Evolutionary conservation across 2,113 vertebrate species (phyloP).

Genomic region (Periophthalmus modestus): DNA sequence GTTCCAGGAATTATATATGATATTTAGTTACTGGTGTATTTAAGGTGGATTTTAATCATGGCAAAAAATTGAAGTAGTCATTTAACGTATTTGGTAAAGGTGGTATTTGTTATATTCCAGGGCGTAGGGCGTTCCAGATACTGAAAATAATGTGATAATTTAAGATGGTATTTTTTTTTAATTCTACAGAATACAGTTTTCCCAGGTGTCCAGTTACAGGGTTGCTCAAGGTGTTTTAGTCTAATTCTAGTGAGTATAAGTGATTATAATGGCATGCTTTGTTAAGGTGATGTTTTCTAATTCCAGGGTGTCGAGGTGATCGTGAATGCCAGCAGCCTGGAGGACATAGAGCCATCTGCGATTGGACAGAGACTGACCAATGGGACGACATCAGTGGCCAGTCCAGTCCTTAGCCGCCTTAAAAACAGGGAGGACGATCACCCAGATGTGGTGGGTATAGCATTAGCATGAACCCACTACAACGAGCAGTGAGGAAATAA

Average conservation of each 20-base stretch:
- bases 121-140: too few relatives aligned
- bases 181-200: too few relatives aligned
- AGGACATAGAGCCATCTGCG: constrained; percentile 92
- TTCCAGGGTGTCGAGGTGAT: constrained; percentile 89
- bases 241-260: background rate
- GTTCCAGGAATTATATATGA: too few relatives aligned
- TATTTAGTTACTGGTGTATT: background rate
- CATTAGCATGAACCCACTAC: background rate
- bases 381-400: constrained; percentile 84
- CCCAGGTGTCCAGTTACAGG: too few relatives aligned
- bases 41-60: background rate
- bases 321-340: constrained; percentile 93
- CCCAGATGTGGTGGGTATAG: constrained; percentile 54
- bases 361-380: constrained; percentile 94
- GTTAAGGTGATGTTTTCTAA: background rate
- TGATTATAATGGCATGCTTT: background rate
- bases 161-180: background rate
- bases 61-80: too few relatives aligned
- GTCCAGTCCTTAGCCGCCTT: constrained; percentile 92
- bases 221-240: too few relatives aligned
- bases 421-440: constrained; percentile 84
- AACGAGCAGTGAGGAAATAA: too few relatives aligned
- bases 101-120: background rate
- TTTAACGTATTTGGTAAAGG: background rate
- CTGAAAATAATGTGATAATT: background rate